Evolutionary conservation across 1,140 invertebrate species (phyloP), one percentile per base, ranked within the genome.

Genomic region (Harlomillsia oculata): DNA sequence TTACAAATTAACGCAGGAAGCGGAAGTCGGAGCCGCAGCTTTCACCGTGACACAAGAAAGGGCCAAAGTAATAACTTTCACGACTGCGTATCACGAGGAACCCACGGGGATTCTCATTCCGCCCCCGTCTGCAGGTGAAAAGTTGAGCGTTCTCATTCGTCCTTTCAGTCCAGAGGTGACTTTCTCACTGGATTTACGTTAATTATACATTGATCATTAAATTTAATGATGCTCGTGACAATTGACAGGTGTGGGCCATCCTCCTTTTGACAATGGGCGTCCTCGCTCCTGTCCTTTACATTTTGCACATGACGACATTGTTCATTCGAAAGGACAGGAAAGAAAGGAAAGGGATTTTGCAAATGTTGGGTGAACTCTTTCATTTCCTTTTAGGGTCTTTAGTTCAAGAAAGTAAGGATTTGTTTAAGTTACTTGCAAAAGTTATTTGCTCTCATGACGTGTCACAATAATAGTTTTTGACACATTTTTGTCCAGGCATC

Each of bases 11-110:
- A 16, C n/a, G 21, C 36, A 69, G 68, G 64, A 60, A 56, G 74
- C 70, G 23, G 73, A 75, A 62, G 48, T 75, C 16, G 75, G 72
- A 2, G 66, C 71, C 6, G 69, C 69, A 6, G 67, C 68, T 5
- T 69, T 76, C 50, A 74, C 74, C 5, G 72, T 75, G 29, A 73
- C 71, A n/a, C 64, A 72, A 40, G 59, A 67, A 25, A 57, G 74
- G 18, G 66, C 68, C 8, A 62, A 66, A 44, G 74, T 71, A 14
- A 66, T 74, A 18, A 72, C 73, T 52, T 75, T 75, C 62, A 74
- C 70, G 1, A 61, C 68, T 9, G 63, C 72, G 5, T 74, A 72
- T 56, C 65, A 68, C 46, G 63, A 69, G 39, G 69, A 70, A 29
- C 65, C 68, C 3, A 60, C 67, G 11, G 62, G 60, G 18, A 69